phyloP scores from a whole-genome alignment of 1,140 invertebrate species.

The Solenopsis fugax region DNA sequence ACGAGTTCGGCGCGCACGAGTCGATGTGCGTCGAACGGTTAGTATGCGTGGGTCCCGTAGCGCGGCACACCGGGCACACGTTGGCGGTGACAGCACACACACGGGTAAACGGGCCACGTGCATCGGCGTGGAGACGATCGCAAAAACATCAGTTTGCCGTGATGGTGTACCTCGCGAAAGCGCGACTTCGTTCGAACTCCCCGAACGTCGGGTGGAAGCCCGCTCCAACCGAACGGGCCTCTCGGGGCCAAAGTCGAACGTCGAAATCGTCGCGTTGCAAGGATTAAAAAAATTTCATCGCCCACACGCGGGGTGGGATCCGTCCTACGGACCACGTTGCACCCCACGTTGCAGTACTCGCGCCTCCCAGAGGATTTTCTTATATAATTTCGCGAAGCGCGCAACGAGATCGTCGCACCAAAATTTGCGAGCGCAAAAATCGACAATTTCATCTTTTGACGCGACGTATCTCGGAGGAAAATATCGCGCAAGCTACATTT shows the following conservation, averaged over 20 bases:
- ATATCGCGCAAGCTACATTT: background rate
- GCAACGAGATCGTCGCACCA: background rate
- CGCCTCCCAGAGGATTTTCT: background rate
- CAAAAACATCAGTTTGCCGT: constrained; percentile 74
- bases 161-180: constrained; percentile 25
- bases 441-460: background rate
- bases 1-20: background rate
- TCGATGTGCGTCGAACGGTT: constrained; percentile 66
- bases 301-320: background rate
- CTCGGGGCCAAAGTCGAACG: background rate
- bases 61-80: constrained; percentile 40
- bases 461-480: background rate
- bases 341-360: too few species aligned
- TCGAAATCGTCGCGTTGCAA: background rate
- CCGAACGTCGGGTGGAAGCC: constrained; percentile 17
- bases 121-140: constrained; percentile 64
- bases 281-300: background rate
- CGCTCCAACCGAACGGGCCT: background rate
- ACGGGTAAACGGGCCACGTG: constrained; percentile 38
- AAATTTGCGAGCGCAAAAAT: constrained; percentile 13
- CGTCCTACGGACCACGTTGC: background rate
- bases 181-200: constrained; percentile 69
- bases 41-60: constrained; percentile 55
- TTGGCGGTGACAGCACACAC: constrained; percentile 24
- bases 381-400: background rate